A percentile compares a stretch with the other conserved stretches of the same genome.
Evolutionary conservation across 2,113 vertebrate species (phyloP).

Genomic region (Cathartes aura): DNA sequence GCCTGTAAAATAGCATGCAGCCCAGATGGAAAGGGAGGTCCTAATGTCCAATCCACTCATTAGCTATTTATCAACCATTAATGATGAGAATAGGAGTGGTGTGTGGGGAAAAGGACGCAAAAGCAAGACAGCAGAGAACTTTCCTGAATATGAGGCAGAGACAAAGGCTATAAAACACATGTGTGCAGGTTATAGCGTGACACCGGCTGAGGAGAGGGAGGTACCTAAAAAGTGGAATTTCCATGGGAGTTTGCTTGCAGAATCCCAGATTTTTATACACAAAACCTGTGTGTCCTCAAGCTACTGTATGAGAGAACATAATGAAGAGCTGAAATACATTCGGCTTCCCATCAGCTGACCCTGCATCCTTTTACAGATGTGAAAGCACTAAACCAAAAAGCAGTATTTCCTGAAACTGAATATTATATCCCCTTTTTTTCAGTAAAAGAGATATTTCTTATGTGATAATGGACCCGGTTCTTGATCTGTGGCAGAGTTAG

Average conservation of each 20-base stretch:
- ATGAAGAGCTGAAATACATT: neutral
- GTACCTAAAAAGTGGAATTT: neutral
- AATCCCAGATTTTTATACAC: neutral
- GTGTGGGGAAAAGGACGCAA: neutral
- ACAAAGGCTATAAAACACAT: neutral
- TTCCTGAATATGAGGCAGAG: neutral
- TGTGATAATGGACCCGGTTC: neutral
- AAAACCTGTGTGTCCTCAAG: neutral
- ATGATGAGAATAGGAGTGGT: neutral
- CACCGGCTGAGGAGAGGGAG: neutral
- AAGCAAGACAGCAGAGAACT: neutral
- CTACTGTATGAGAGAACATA: neutral
- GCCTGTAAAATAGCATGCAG: conserved; percentile 43
- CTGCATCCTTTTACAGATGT: neutral
- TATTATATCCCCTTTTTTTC: neutral
- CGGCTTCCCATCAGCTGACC: neutral
- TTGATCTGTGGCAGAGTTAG: neutral
- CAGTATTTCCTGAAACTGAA: neutral
- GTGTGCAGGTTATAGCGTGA: neutral
- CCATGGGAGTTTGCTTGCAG: neutral
- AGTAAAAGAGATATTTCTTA: neutral
- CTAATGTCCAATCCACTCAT: conserved; percentile 37
- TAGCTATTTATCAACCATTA: conserved; percentile 60
- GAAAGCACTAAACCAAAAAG: neutral
- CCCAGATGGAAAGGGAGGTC: conserved; percentile 65